Evolutionary conservation across 2,113 vertebrate species (phyloP).

Genomic region (Myrmophylax atrothorax): DNA sequence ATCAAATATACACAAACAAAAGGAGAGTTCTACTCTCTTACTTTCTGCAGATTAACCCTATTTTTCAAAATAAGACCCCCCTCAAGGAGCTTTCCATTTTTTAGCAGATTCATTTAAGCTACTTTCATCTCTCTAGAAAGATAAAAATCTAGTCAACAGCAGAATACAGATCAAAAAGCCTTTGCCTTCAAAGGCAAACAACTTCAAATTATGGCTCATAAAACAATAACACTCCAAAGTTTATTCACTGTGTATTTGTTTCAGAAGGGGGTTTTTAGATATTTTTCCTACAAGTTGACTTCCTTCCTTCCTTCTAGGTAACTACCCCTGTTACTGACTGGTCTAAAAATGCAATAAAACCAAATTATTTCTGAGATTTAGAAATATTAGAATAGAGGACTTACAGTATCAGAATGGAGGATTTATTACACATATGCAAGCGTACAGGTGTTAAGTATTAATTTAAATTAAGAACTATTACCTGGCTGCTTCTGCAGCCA

Average conservation of each 20-base stretch:
- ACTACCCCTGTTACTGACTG: not conserved
- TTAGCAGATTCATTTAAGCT: not conserved
- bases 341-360: not conserved
- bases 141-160: conserved; percentile 16
- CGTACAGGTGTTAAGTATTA: not conserved
- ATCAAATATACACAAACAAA: not conserved
- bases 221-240: not conserved
- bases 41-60: not conserved
- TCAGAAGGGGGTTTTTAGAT: not conserved
- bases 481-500: not conserved
- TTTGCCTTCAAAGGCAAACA: conserved; percentile 5
- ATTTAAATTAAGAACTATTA: not conserved
- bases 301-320: not conserved
- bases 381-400: not conserved
- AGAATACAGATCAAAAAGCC: conserved; percentile 11
- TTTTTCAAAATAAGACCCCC: not conserved
- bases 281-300: not conserved
- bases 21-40: not conserved
- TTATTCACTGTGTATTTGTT: not conserved
- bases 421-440: not conserved
- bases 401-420: not conserved
- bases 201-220: not conserved
- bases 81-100: not conserved
- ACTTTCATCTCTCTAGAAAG: not conserved
- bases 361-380: not conserved